Evolutionary conservation across 2,113 vertebrate species (phyloP).

Genomic region (Piprites chloris): DNA sequence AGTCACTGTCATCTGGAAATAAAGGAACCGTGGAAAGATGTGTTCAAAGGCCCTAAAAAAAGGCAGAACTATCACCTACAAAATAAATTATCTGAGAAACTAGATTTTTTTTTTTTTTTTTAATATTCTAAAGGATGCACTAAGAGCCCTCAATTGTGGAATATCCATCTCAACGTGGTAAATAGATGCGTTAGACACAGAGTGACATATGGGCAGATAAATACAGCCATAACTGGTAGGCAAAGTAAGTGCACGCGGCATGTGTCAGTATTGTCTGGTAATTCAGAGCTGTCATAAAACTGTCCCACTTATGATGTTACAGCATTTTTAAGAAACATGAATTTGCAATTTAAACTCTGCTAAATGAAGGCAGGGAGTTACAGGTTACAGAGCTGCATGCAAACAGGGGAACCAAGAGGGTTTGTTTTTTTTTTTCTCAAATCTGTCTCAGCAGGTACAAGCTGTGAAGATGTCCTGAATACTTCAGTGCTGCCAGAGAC

Average conservation of each 20-base stretch:
- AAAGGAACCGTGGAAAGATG: conserved; percentile 1
- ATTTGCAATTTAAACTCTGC: conserved; percentile 68
- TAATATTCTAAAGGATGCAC: conserved; percentile 17
- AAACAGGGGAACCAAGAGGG: conserved; percentile 12
- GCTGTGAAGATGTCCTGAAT: background rate
- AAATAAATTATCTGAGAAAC: conserved; percentile 46
- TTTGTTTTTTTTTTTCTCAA: background rate
- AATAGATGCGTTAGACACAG: conserved; percentile 35
- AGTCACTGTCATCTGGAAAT: conserved; percentile 17
- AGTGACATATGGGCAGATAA: conserved; percentile 57
- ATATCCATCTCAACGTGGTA: conserved; percentile 52
- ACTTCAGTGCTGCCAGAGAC: background rate
- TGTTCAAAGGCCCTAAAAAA: conserved; percentile 5
- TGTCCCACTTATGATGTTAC: conserved; percentile 68
- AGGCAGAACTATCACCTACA: background rate
- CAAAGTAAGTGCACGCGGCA: conserved; percentile 30
- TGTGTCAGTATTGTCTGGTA: conserved; percentile 36
- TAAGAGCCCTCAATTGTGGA: conserved; percentile 51
- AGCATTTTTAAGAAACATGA: conserved; percentile 71
- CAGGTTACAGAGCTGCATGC: conserved; percentile 61
- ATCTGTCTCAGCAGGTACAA: background rate
- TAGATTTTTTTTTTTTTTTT: background rate
- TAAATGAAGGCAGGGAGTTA: conserved; percentile 60
- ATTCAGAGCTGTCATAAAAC: conserved; percentile 67
- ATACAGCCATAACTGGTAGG: conserved; percentile 51